Percentiles rank a stretch among this genome's conserved stretches.
Conservation (phyloP, 2,113 vertebrate species). For the Anarhynchus alexandrinus region DNA sequence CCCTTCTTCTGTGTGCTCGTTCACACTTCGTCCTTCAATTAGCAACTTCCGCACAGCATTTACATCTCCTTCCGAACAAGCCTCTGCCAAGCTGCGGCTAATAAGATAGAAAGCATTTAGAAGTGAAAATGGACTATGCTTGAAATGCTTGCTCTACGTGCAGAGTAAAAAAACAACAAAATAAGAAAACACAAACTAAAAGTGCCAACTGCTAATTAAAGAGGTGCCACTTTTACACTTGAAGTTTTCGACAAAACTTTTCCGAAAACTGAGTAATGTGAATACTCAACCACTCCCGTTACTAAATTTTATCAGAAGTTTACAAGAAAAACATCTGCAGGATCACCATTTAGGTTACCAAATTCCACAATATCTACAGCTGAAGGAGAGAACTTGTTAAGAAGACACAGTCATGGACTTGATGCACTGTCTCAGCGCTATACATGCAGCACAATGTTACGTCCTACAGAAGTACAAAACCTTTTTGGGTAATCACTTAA, state of each 20-base stretch:
- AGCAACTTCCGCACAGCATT: conserved; percentile 96
- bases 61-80: conserved; percentile 98
- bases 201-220: neutral
- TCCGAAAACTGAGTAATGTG: accelerated
- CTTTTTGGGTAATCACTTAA: neutral
- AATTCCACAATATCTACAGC: no score
- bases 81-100: conserved; percentile 99
- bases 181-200: accelerated
- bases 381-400: neutral
- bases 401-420: accelerated
- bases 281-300: neutral
- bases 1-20: conserved; percentile 98
- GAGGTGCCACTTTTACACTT: neutral
- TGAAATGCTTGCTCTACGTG: no score
- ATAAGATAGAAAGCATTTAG: neutral
- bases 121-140: neutral
- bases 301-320: neutral
- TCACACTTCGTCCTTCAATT: conserved; percentile 97
- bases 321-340: neutral
- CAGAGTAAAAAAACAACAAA: neutral
- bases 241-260: neutral
- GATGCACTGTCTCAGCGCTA: neutral
- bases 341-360: neutral
- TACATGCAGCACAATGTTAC: accelerated
- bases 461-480: neutral